Percentiles rank a stretch among this genome's conserved stretches.
Conservation (phyloP, 2,797 vertebrate genomes). For the Spinus olivaceus region DNA sequence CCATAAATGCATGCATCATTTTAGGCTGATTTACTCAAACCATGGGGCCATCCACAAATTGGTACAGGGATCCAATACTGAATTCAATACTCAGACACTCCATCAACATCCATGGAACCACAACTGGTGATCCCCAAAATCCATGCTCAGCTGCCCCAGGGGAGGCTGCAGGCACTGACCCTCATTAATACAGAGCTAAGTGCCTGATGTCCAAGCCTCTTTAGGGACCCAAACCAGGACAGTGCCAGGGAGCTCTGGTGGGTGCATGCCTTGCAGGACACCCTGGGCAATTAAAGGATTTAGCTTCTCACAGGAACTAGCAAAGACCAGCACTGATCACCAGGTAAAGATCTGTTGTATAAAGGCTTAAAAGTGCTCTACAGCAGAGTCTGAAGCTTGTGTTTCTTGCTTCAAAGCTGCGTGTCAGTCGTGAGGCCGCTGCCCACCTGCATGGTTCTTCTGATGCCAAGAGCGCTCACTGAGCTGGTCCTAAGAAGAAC, state of each 20-base stretch:
- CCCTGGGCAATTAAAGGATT: background rate
- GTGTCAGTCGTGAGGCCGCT: accelerated
- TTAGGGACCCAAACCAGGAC: background rate
- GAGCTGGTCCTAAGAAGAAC: accelerated
- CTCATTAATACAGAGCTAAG: background rate
- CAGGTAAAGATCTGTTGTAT: background rate
- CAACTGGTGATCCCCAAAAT: background rate
- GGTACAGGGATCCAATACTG: background rate
- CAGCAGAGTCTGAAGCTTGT: too few species aligned
- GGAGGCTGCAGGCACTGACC: background rate
- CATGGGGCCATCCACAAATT: accelerated
- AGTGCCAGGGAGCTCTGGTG: background rate
- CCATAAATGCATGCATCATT: background rate
- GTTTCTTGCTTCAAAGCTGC: too few species aligned
- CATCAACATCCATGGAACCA: background rate
- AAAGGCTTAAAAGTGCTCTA: background rate
- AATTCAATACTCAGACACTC: background rate
- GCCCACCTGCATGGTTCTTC: accelerated
- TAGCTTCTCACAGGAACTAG: background rate
- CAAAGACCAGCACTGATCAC: accelerated
- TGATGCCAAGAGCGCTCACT: accelerated
- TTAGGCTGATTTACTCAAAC: background rate
- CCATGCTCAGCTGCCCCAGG: accelerated
- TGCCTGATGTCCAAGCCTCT: background rate
- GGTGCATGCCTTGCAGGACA: background rate